Conservation (phyloP, 2,797 vertebrate genomes). For the Anguilla megastoma region DNA sequence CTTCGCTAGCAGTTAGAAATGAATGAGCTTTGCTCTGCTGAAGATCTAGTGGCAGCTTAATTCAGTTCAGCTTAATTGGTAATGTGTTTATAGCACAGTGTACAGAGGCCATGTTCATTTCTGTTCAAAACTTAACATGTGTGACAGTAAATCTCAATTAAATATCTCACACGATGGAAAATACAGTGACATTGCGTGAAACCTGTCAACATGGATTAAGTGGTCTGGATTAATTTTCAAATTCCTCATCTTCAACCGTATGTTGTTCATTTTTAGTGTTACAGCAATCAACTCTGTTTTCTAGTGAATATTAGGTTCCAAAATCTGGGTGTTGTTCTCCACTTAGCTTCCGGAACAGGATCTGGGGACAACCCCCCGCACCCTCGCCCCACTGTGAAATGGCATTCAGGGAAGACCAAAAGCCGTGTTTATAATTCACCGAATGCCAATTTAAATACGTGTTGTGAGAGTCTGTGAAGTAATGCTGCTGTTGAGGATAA, state of each 20-base stretch:
- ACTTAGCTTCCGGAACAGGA: not conserved
- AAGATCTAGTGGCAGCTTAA: not conserved
- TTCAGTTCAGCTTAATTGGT: not conserved
- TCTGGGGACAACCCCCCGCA: not conserved
- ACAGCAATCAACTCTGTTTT: not conserved
- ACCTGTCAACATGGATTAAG: not conserved
- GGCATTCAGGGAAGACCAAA: not conserved
- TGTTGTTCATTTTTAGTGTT: not conserved
- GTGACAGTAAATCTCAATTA: not conserved
- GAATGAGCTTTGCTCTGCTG: not conserved
- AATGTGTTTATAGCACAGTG: not conserved
- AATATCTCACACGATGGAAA: not conserved
- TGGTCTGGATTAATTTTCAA: not conserved
- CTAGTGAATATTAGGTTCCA: not conserved
- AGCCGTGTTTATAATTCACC: not conserved
- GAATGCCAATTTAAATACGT: not conserved
- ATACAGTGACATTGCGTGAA: not conserved
- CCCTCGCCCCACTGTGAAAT: not conserved
- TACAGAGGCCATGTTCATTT: not conserved
- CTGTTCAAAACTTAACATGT: not conserved
- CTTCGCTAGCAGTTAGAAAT: not conserved
- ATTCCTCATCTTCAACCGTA: not conserved
- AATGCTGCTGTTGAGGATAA: not conserved
- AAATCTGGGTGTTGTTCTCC: not conserved
- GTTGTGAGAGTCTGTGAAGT: not conserved